Conservation (phyloP, 2,113 vertebrate species). For the Strix aluco region DNA sequence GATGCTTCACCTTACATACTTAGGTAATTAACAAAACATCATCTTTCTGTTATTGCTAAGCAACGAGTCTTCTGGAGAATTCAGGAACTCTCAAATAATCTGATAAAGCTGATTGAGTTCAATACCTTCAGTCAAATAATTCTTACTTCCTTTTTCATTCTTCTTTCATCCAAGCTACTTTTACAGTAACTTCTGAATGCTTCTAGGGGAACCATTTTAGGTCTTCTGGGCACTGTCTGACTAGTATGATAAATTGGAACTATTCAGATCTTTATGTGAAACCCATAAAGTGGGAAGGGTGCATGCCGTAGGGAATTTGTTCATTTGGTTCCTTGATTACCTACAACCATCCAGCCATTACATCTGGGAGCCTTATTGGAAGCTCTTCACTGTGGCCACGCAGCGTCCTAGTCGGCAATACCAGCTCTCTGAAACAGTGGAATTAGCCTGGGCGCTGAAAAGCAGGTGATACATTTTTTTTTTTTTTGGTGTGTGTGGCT, state of each 20-base stretch:
- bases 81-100: background rate
- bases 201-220: background rate
- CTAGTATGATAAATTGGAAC: background rate
- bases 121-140: background rate
- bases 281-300: conserved; percentile 9
- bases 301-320: conserved; percentile 42
- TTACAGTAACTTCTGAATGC: conserved; percentile 2
- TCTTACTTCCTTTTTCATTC: conserved; percentile 2
- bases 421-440: conserved; percentile 61
- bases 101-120: background rate
- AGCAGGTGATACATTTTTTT: conserved; percentile 54
- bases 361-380: conserved; percentile 51
- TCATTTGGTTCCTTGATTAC: conserved; percentile 56
- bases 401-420: conserved; percentile 47
- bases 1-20: background rate
- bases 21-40: background rate
- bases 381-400: conserved; percentile 47
- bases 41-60: background rate
- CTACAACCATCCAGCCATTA: conserved; percentile 46
- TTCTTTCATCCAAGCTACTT: conserved; percentile 13
- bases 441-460: conserved; percentile 64
- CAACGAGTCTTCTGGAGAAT: background rate
- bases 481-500: background rate
- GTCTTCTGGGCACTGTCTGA: background rate
- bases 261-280: background rate